These are phyloP conservation scores for Linnaemya vulpina DNA, from an alignment of 2,888 invertebrate species.

Conservation along the genomic window DNA sequence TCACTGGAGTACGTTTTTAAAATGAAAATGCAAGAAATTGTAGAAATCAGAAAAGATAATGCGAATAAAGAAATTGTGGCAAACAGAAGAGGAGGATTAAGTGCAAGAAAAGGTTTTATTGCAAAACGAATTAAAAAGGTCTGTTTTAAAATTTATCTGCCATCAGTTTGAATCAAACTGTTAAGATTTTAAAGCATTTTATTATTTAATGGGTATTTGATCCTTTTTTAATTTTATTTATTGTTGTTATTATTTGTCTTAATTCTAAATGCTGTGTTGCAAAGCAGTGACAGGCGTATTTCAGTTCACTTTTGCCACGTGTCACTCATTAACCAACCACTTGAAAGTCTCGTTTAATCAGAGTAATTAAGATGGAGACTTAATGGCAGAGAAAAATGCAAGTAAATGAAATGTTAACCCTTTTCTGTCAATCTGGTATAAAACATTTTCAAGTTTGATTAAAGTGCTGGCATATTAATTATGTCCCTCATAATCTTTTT, in stretches of 20 bases:
- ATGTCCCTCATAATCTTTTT: too few species aligned
- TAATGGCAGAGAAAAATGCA: constrained; percentile 37
- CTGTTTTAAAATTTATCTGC: constrained; percentile 29
- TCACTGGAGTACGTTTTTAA: constrained; percentile 37
- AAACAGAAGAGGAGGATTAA: neutral
- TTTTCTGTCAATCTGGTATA: neutral
- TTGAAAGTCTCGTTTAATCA: constrained; percentile 76
- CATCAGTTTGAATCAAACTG: neutral
- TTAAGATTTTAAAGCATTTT: neutral
- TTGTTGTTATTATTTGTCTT: neutral
- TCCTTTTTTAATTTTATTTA: constrained; percentile 2
- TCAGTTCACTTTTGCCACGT: constrained; percentile 76
- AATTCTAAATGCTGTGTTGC: neutral
- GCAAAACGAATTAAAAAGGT: constrained; percentile 26
- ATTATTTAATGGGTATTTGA: neutral
- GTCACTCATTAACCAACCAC: constrained; percentile 80
- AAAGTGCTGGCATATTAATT: neutral
- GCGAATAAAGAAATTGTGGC: neutral
- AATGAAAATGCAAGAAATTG: neutral
- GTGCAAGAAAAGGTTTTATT: constrained; percentile 1
- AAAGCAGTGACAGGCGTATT: constrained; percentile 22
- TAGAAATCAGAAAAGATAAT: neutral
- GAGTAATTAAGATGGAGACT: constrained; percentile 60
- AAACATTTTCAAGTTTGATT: neutral
- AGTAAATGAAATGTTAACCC: constrained; percentile 18